These are phyloP conservation scores for Psittacula derbiana DNA, from an alignment of 2,797 vertebrate species.

Conservation along the genomic window DNA sequence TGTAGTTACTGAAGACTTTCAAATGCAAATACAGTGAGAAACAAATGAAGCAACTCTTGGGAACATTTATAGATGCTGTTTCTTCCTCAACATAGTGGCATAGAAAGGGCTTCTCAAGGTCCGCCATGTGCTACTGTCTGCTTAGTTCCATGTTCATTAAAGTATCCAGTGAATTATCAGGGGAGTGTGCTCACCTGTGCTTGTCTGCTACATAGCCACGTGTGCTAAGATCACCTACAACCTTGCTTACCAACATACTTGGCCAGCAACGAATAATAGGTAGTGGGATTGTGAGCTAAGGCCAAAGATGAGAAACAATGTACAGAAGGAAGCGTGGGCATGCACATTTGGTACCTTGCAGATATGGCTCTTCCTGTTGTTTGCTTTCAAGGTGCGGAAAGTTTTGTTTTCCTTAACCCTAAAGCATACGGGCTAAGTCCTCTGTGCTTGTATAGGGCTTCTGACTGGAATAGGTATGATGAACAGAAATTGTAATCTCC, in stretches of 20 bases:
- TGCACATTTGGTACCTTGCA: not conserved
- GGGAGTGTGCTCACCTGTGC: not conserved
- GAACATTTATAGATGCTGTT: not conserved
- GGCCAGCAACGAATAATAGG: not conserved
- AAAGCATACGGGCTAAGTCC: not conserved
- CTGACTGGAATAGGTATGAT: not conserved
- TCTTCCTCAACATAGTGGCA: not conserved
- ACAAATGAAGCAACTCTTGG: not conserved
- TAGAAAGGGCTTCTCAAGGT: not conserved
- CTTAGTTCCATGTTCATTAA: too few species aligned
- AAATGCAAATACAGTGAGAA: not conserved
- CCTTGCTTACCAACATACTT: fast-evolving
- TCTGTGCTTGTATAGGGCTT: not conserved
- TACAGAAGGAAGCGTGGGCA: fast-evolving
- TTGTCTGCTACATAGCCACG: fast-evolving
- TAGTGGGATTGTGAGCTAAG: not conserved
- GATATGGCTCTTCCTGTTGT: not conserved
- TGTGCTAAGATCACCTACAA: fast-evolving
- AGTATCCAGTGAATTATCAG: fast-evolving
- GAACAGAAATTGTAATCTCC: not conserved
- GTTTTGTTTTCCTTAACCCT: not conserved
- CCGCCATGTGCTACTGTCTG: not conserved
- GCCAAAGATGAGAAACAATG: not conserved
- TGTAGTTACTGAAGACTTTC: not conserved
- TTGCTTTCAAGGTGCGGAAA: not conserved